Evolutionary conservation across 2,113 vertebrate genomes (phyloP), one percentile per base, ranked within the genome.

Genomic region (Brachyistius frenatus): DNA sequence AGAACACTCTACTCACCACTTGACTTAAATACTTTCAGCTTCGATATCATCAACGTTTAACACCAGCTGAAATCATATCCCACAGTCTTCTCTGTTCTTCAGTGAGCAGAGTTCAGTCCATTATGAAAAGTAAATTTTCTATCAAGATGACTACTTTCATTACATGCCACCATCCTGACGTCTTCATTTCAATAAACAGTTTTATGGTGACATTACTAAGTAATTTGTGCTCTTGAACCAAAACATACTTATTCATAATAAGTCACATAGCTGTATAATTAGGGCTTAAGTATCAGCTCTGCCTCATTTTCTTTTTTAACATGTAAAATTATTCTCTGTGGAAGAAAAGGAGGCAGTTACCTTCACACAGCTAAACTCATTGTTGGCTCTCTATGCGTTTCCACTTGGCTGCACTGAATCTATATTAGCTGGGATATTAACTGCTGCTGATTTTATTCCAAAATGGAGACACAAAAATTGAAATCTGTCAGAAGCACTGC

Each of bases 311-410:
- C 5, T 6, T 37, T 13, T 31, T 1, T 36, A n/a, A n/a, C n/a
- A 16, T 49, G 35, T 54, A 67, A 8, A 55, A 13, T 63, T 53
- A 76, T 30, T 68, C 5, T 64, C 32, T 41, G 36, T 39, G 47
- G 31, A 67, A 67, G 16, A 56, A 41, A 7, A 66, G 15, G 39
- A 57, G 46, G 31, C 5, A 16, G 10, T 52, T 39, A 52, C 10
- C 32, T 49, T 54, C 23, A 49, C n/a, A 31, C 41, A 36, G 54
- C 16, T 41, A 16, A 55, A 2, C 11, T 50, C 23, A 16, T 30
- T 31, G 30, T 41, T 31, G 36, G 7, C 50, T 66, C 33, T 2
- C n/a, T 41, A 10, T 54, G 60, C 3, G 6, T 63, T 78, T 73
- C 31, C 44, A 64, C 35, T 44, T 10, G 53, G 36, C 37, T 71